A percentile compares a stretch with the other conserved stretches of the same genome.
These are phyloP conservation scores for Oxyteleia sp. DNA, from an alignment of 2,888 invertebrate species.

Conservation along the genomic window DNA sequence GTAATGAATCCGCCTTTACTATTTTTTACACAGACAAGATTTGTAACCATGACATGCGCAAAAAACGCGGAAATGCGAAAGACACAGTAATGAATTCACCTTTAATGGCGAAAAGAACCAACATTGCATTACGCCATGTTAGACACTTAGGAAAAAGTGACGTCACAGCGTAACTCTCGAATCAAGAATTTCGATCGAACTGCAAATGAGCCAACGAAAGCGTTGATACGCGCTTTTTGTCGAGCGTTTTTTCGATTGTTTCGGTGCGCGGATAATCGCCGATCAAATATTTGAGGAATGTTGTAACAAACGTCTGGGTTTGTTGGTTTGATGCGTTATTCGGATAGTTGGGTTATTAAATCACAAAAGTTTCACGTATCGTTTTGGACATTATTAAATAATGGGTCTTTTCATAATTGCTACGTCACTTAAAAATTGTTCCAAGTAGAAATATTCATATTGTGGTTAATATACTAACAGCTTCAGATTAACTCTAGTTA, in stretches of 20 bases:
- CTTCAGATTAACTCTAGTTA: constrained; percentile 39
- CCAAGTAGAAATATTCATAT: constrained; percentile 45
- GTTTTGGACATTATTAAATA: constrained; percentile 24
- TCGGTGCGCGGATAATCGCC: constrained; percentile 4
- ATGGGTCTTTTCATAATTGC: constrained; percentile 25
- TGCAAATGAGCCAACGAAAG: too few species aligned
- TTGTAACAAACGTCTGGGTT: constrained; percentile 22
- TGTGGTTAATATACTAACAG: constrained; percentile 46
- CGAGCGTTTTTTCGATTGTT: not conserved
- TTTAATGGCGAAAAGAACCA: too few species aligned
- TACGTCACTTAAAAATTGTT: constrained; percentile 42
- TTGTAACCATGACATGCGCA: too few species aligned
- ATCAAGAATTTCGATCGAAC: too few species aligned
- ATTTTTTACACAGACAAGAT: too few species aligned
- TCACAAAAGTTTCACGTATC: constrained; percentile 25
- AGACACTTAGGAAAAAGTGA: too few species aligned
- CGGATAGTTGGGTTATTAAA: constrained; percentile 28
- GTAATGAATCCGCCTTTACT: too few species aligned
- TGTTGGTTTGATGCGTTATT: constrained; percentile 27
- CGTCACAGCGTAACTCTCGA: too few species aligned
- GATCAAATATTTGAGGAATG: constrained; percentile 20
- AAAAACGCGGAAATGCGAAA: too few species aligned
- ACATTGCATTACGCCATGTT: too few species aligned
- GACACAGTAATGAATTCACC: too few species aligned
- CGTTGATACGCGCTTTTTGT: not conserved